Percentiles rank a stretch among this genome's conserved stretches.
phyloP scores from a whole-genome alignment of 2,888 invertebrate species.

The Alloplasta piceator region DNA sequence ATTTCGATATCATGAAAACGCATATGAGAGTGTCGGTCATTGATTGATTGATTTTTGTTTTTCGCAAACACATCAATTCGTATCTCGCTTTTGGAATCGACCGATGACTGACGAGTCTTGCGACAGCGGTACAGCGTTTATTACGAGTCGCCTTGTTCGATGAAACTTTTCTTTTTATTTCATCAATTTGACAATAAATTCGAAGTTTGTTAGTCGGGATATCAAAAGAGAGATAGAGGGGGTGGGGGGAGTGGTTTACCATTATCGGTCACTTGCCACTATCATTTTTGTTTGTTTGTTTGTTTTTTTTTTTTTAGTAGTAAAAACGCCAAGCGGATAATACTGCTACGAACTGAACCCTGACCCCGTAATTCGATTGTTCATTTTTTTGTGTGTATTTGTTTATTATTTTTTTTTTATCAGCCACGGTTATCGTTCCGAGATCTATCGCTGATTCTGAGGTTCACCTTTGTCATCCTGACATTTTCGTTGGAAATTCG shows the following conservation, averaged over 20 bases:
- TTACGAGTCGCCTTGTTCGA: slow-evolving; percentile 10
- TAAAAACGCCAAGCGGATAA: slow-evolving; percentile 67
- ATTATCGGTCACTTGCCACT: slow-evolving; percentile 49
- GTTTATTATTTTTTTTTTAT: slow-evolving; percentile 13
- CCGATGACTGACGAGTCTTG: slow-evolving; percentile 48
- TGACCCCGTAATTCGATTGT: slow-evolving; percentile 61
- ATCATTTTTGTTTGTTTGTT: slow-evolving; percentile 27
- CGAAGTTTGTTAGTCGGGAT: slow-evolving; percentile 24
- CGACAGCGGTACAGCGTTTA: slow-evolving; percentile 25
- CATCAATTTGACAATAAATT: slow-evolving; percentile 29
- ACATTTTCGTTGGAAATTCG: background rate
- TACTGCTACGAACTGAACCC: slow-evolving; percentile 71
- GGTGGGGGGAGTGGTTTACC: slow-evolving; percentile 14
- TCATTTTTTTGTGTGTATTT: background rate
- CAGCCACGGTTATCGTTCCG: slow-evolving; percentile 12
- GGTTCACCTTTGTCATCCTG: background rate
- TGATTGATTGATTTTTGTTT: slow-evolving; percentile 16
- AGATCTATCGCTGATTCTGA: slow-evolving; percentile 1
- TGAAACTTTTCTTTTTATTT: slow-evolving; percentile 13
- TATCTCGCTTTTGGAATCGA: slow-evolving; percentile 30
- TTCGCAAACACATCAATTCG: background rate
- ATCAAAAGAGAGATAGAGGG: slow-evolving; percentile 23
- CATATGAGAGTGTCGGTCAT: slow-evolving; percentile 15
- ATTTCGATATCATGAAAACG: slow-evolving; percentile 1
- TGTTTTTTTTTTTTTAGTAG: slow-evolving; percentile 40